These are phyloP conservation scores for Leptinotarsa texana DNA, from an alignment of 1,140 invertebrate species.

Conservation along the genomic window DNA sequence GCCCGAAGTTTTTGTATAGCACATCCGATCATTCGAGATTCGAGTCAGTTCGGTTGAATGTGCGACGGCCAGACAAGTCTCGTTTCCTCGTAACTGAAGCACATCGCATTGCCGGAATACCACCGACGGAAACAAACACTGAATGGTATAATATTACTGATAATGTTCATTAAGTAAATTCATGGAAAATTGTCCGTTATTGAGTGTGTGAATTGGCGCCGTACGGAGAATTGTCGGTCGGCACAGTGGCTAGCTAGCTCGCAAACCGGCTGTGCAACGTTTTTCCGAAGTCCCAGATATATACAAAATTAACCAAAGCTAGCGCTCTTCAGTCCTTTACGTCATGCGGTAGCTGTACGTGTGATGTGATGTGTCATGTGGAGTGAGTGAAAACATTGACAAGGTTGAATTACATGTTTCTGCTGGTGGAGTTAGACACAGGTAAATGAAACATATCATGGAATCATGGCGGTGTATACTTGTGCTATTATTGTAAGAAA, in stretches of 20 bases:
- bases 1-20: background rate
- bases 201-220: background rate
- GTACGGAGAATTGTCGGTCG: background rate
- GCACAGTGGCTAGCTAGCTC: background rate
- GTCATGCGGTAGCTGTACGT: background rate
- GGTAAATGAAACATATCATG: background rate
- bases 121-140: background rate
- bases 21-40: background rate
- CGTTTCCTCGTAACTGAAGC: background rate
- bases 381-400: background rate
- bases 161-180: background rate
- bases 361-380: slow-evolving; percentile 7
- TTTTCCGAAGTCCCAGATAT: slow-evolving; percentile 5
- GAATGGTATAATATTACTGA: background rate
- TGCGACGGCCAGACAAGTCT: background rate
- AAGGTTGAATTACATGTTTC: slow-evolving; percentile 2
- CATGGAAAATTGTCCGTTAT: background rate
- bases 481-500: too few species aligned
- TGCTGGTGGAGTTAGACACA: background rate
- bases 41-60: background rate
- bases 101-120: background rate
- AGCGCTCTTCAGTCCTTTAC: background rate
- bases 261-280: background rate
- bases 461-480: too few species aligned
- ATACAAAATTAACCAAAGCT: slow-evolving; percentile 6